These are phyloP conservation scores for Albula goreensis DNA, from an alignment of 2,113 vertebrate genomes.

Conservation along the genomic window DNA sequence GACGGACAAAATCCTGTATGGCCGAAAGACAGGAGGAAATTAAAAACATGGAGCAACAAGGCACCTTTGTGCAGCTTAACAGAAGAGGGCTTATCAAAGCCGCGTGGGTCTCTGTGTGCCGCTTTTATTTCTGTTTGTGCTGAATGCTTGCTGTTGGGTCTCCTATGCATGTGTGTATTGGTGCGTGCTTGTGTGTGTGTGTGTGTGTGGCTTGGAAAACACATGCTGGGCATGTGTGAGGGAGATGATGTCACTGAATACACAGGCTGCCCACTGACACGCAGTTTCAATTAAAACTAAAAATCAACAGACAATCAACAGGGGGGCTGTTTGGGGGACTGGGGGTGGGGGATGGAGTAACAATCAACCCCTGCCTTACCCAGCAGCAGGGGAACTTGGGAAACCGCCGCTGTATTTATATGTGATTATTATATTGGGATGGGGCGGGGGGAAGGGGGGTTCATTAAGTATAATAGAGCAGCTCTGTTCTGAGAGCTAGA, in stretches of 20 bases:
- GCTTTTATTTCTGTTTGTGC: background rate
- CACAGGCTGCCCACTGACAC: constrained; percentile 46
- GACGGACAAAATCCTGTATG: constrained; percentile 86
- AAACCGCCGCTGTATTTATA: constrained; percentile 68
- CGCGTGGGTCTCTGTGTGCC: background rate
- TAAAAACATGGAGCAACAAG: background rate
- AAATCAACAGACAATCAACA: constrained; percentile 40
- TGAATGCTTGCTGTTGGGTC: background rate
- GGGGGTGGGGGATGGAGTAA: background rate
- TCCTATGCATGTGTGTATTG: constrained; percentile 34
- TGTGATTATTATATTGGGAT: constrained; percentile 67
- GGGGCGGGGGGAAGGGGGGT: constrained; percentile 45
- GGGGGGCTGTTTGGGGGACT: background rate
- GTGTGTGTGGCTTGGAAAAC: constrained; percentile 50
- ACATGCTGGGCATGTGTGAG: constrained; percentile 44
- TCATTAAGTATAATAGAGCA: constrained; percentile 58
- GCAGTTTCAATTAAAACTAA: constrained; percentile 16
- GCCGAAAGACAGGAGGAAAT: constrained; percentile 31
- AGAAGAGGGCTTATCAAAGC: background rate
- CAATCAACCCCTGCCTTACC: constrained; percentile 34
- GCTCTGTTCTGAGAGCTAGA: constrained; percentile 58
- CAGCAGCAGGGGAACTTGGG: constrained; percentile 53
- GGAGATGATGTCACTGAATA: constrained; percentile 57
- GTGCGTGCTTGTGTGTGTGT: background rate
- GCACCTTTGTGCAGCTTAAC: background rate